Conservation (phyloP, 1,140 invertebrate genomes). For the Caerostris darwini region DNA sequence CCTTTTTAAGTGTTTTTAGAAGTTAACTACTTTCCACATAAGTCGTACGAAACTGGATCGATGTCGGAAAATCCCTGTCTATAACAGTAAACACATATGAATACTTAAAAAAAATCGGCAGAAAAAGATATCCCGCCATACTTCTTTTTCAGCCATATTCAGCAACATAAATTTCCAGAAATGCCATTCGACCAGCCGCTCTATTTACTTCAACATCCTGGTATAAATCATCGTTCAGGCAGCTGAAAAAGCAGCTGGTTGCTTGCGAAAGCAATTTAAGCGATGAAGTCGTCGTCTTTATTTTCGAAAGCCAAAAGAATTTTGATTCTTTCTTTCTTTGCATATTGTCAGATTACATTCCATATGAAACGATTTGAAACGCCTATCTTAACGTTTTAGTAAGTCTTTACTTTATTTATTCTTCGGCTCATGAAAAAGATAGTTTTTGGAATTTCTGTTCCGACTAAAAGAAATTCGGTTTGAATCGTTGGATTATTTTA, state of each 20-base stretch:
- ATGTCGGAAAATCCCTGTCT: neutral
- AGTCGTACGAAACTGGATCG: too few relatives aligned
- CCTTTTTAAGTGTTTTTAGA: too few relatives aligned
- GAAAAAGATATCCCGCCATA: neutral
- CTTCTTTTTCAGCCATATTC: neutral
- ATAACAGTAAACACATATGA: neutral
- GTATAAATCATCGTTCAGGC: neutral
- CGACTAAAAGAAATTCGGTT: neutral
- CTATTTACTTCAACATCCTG: neutral
- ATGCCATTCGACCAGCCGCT: neutral
- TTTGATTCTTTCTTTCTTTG: conserved; percentile 21
- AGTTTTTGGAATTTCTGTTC: too few relatives aligned
- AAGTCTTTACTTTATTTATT: neutral
- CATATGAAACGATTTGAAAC: neutral
- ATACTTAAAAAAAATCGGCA: neutral
- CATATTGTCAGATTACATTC: neutral
- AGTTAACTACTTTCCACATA: too few relatives aligned
- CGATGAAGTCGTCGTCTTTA: neutral
- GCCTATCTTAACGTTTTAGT: neutral
- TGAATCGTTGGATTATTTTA: neutral
- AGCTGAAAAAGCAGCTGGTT: neutral
- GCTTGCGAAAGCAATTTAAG: neutral
- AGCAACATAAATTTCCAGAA: neutral
- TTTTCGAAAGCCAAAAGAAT: neutral
- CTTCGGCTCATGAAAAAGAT: neutral